Evolutionary conservation across 2,797 vertebrate genomes (phyloP).

Genomic region (Dendrocincla tyrannina): DNA sequence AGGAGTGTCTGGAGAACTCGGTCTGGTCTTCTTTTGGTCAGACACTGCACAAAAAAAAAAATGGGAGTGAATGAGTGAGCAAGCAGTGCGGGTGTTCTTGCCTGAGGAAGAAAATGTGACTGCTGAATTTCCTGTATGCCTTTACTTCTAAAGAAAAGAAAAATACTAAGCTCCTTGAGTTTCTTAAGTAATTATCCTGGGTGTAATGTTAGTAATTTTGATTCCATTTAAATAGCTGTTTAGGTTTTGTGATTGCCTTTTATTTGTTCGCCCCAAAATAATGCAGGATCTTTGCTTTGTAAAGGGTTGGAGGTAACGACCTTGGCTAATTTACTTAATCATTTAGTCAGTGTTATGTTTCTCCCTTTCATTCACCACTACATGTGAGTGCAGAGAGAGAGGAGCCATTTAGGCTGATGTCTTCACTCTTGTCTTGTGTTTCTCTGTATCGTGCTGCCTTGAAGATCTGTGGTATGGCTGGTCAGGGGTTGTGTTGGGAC

Average conservation of each 20-base stretch:
- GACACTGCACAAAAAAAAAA: background rate
- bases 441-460: background rate
- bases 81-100: background rate
- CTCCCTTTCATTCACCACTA: background rate
- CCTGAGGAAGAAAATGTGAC: background rate
- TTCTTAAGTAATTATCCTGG: background rate
- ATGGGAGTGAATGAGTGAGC: background rate
- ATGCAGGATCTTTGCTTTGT: background rate
- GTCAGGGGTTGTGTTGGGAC: background rate
- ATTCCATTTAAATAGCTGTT: background rate
- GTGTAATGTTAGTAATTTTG: background rate
- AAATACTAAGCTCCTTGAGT: background rate
- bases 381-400: background rate
- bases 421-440: background rate
- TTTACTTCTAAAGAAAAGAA: slow-evolving; percentile 2
- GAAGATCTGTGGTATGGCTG: background rate
- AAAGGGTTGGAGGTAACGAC: background rate
- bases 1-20: background rate
- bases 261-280: background rate
- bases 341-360: background rate
- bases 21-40: background rate
- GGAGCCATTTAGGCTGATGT: background rate
- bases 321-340: background rate
- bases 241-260: background rate
- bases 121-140: background rate